Evolutionary conservation across 2,888 invertebrate genomes (phyloP).

Genomic region (Adela reaumurella): DNA sequence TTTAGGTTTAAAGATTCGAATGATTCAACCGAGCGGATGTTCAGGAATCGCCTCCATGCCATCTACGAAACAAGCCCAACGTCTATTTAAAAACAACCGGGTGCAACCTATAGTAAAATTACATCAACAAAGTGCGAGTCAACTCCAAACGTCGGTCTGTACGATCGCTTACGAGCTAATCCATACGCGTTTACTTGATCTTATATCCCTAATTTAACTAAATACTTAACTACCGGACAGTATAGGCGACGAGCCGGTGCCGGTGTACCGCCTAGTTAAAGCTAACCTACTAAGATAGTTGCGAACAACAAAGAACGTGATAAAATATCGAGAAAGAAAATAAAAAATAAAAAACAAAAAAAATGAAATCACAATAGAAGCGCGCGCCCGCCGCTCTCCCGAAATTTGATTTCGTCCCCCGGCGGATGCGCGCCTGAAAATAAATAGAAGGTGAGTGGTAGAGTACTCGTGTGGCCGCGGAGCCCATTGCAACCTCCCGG

Average conservation of each 20-base stretch:
- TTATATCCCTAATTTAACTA: no score
- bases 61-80: not conserved
- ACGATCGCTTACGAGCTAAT: constrained; percentile 23
- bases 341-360: constrained; percentile 36
- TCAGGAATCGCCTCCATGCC: no score
- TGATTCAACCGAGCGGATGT: no score
- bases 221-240: no score
- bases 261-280: constrained; percentile 37
- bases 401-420: constrained; percentile 50
- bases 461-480: constrained; percentile 47
- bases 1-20: no score
- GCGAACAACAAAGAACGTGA: constrained; percentile 49
- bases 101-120: not conserved
- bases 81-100: not conserved
- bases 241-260: not conserved
- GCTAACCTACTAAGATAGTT: constrained; percentile 33
- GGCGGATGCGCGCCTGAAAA: constrained; percentile 30
- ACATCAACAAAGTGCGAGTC: not conserved
- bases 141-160: not conserved
- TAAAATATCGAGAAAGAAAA: constrained; percentile 34
- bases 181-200: constrained; percentile 12
- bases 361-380: constrained; percentile 44
- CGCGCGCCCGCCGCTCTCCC: constrained; percentile 26
- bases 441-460: constrained; percentile 47
- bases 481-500: constrained; percentile 57